Evolutionary conservation across 2,797 vertebrate species (phyloP).

Genomic region (Otolemur crassicaudatus): DNA sequence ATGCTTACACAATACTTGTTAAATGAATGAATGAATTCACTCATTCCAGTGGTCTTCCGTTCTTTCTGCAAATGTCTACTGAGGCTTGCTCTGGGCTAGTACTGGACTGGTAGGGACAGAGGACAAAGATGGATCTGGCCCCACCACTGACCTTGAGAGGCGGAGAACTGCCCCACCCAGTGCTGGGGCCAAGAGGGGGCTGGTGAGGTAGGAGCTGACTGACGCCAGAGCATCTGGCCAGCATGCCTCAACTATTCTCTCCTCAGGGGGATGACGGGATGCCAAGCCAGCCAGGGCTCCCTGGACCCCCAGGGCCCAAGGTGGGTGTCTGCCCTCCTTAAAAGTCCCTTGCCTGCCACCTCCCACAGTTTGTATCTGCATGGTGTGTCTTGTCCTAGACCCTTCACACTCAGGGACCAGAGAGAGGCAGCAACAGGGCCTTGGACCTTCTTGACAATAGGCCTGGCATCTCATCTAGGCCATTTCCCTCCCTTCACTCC

Average conservation of each 20-base stretch:
- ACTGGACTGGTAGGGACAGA: not conserved
- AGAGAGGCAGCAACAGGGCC: not conserved
- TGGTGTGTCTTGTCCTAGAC: not conserved
- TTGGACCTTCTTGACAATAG: not conserved
- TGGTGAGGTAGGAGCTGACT: too few relatives aligned
- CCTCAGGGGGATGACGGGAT: constrained; percentile 92
- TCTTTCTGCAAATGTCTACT: not conserved
- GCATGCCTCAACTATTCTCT: constrained; percentile 33
- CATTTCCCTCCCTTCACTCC: too few relatives aligned
- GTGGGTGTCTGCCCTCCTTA: constrained; percentile 80
- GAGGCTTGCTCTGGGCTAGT: not conserved
- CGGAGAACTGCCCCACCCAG: not conserved
- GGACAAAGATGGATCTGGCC: not conserved
- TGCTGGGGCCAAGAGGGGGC: not conserved
- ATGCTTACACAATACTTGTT: too few relatives aligned
- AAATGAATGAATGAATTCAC: not conserved
- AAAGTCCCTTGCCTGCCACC: not conserved
- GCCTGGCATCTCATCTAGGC: not conserved
- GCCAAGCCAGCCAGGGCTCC: constrained; percentile 90
- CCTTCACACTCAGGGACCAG: not conserved
- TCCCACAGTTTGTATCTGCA: not conserved
- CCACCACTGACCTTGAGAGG: not conserved
- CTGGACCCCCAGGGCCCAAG: constrained; percentile 91
- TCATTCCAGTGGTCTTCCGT: not conserved
- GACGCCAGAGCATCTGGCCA: too few relatives aligned